Percentiles rank a stretch among this genome's conserved stretches.
Conservation (phyloP, 1,140 invertebrate genomes). For the Mamestra configurata region DNA sequence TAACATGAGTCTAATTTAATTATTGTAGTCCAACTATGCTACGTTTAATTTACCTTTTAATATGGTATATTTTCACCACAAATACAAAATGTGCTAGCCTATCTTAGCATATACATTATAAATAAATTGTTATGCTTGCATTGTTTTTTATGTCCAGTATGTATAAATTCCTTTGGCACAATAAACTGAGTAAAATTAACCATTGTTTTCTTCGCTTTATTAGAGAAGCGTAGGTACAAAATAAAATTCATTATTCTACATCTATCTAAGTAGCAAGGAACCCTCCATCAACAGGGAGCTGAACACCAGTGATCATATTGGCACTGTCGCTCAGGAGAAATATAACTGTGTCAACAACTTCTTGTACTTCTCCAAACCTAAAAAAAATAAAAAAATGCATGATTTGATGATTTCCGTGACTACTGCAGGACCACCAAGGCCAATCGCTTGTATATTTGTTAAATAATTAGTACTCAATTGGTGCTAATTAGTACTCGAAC, state of each 20-base stretch:
- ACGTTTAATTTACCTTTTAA: slow-evolving; percentile 67
- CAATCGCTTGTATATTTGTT: too few species aligned
- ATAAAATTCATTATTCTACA: slow-evolving; percentile 29
- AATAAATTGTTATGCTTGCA: slow-evolving; percentile 85
- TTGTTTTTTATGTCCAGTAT: slow-evolving; percentile 86
- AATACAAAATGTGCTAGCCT: slow-evolving; percentile 73
- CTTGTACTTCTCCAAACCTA: slow-evolving; percentile 92
- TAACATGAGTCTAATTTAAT: slow-evolving; percentile 60
- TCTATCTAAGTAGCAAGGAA: slow-evolving; percentile 82
- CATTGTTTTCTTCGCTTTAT: slow-evolving; percentile 62
- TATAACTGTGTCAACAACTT: slow-evolving; percentile 94
- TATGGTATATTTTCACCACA: slow-evolving; percentile 71
- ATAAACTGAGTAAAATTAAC: slow-evolving; percentile 83
- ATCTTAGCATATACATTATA: slow-evolving; percentile 82
- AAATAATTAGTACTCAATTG: too few species aligned
- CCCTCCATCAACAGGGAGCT: slow-evolving; percentile 95
- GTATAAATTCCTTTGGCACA: slow-evolving; percentile 87
- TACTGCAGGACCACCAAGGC: too few species aligned
- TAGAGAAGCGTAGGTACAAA: slow-evolving; percentile 25
- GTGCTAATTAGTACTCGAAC: too few species aligned
- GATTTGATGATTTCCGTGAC: not conserved
- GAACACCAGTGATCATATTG: slow-evolving; percentile 93
- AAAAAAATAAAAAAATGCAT: slow-evolving; percentile 59
- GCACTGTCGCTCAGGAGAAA: slow-evolving; percentile 95
- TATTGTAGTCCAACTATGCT: slow-evolving; percentile 57